phyloP scores from a whole-genome alignment of 2,797 vertebrate species.

The Enteromius mattozi region DNA sequence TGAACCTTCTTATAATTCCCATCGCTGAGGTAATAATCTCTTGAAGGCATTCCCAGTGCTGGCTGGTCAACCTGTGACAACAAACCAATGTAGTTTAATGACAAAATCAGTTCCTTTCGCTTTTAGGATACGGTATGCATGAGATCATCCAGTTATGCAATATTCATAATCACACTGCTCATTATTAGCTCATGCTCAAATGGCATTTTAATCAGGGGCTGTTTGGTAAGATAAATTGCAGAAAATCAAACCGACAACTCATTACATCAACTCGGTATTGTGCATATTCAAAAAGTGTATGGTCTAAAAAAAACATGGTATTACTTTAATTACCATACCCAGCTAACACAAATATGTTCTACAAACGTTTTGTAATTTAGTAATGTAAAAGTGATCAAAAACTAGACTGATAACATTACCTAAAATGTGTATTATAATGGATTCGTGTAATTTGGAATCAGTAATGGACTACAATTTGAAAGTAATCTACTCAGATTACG shows the following conservation, averaged over 20 bases:
- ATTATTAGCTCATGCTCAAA: conserved; percentile 4
- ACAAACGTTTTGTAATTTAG: not conserved
- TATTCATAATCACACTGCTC: not conserved
- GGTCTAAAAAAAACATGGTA: not conserved
- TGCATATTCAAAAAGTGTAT: not conserved
- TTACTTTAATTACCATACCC: not conserved
- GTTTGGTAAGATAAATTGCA: not conserved
- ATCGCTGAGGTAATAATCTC: conserved; percentile 92
- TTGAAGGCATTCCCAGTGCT: conserved; percentile 92
- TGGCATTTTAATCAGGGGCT: conserved; percentile 15
- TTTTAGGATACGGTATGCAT: not conserved
- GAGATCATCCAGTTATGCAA: not conserved
- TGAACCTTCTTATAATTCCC: conserved; percentile 87
- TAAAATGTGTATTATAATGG: not conserved
- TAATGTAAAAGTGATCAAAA: not conserved
- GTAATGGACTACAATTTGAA: not conserved
- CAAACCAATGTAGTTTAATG: not conserved
- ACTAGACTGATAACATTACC: not conserved
- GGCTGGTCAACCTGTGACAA: conserved; percentile 91
- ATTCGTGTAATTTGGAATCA: too few species aligned
- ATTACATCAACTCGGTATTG: not conserved
- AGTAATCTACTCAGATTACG: not conserved
- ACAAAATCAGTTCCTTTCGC: not conserved
- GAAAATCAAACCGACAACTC: not conserved
- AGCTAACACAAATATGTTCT: not conserved